Base-by-base conservation (phyloP, 2,113 vertebrate species). In the Trachemys scripta region DNA sequence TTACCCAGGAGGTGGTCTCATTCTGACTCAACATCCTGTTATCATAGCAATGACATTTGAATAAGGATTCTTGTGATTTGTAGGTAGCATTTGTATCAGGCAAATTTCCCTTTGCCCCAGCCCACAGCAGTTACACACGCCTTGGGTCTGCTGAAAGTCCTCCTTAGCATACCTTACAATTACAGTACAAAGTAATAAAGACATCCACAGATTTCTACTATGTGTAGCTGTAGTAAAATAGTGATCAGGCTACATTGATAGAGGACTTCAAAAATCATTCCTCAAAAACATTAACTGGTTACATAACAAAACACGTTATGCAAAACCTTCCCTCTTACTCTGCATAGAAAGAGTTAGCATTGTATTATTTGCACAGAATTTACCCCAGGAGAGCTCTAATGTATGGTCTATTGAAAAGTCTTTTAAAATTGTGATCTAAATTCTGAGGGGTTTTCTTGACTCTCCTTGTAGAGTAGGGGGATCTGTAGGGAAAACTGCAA, bases 231-330 rank as follows among this genome's bases (percentile, higher is more conserved):
- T 10, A 83, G 1, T 1, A 87, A 91, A 93, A 47, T 25, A 83
- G 5, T 65, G 56, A 92, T 80, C 88, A 94, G n/a, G 1, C 24
- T 42, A 80, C 6, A 12, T 25, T 38, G 19, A 76, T 7, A 25
- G 5, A 47, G 20, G 13, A 80, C 12, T 69, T 90, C 29, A 87
- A 93, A 94, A 96, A 87, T 62, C 91, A 85, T 88, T 92, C n/a
- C 8, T 95, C 17, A 80, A 27, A 76, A 93, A 12, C 45, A 54
- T 83, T 69, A 42, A 82, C 81, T 87, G 20, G 20, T 1, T 82
- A 65, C 45, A 85, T 95, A 94, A 79, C 6, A 90, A 29, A 72
- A 45, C 78, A 27, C 59, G 2, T 53, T 87, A 83, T 76, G 20
- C 5, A 65, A 1, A n/a, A 1, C 11, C 45, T 96, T 91, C 29